Conservation (phyloP, 2,888 invertebrate species). For the Drosophila siamana region DNA sequence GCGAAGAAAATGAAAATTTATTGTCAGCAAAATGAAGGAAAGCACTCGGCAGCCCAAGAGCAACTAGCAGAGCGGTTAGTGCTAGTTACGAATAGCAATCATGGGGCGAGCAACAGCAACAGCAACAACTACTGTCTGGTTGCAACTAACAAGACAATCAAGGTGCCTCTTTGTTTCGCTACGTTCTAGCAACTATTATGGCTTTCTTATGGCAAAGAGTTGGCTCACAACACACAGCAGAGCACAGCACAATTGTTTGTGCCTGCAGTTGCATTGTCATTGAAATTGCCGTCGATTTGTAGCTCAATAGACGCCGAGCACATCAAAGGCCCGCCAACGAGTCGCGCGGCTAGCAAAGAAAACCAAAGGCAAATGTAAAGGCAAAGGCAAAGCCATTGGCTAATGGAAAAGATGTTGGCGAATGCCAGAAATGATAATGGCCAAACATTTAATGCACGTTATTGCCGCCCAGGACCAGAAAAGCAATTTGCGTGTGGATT, state of each 20-base stretch:
- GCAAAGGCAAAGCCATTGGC: slow-evolving; percentile 25
- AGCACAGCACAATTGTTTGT: slow-evolving; percentile 47
- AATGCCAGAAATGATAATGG: slow-evolving; percentile 80
- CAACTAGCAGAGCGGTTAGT: slow-evolving; percentile 51
- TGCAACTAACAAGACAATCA: slow-evolving; percentile 68
- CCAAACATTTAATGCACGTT: slow-evolving; percentile 81
- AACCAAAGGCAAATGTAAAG: not conserved
- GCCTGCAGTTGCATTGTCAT: slow-evolving; percentile 62
- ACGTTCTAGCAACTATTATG: slow-evolving; percentile 34
- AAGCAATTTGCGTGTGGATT: slow-evolving; percentile 72
- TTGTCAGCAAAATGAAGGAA: slow-evolving; percentile 81
- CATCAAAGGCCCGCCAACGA: slow-evolving; percentile 1
- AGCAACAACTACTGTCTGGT: no score
- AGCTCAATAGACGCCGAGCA: slow-evolving; percentile 60
- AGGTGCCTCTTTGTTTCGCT: slow-evolving; percentile 68
- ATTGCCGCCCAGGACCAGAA: slow-evolving; percentile 60
- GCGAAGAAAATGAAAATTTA: slow-evolving; percentile 83
- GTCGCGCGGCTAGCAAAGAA: not conserved
- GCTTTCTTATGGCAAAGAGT: slow-evolving; percentile 50
- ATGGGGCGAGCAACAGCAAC: slow-evolving; percentile 3
- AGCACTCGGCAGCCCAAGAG: slow-evolving; percentile 51
- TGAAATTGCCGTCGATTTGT: slow-evolving; percentile 66
- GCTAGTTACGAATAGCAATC: slow-evolving; percentile 48
- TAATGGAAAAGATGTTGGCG: slow-evolving; percentile 67
- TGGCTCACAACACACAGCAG: slow-evolving; percentile 9